Evolutionary conservation across 2,888 invertebrate genomes (phyloP).

Genomic region (Hyalella azteca): DNA sequence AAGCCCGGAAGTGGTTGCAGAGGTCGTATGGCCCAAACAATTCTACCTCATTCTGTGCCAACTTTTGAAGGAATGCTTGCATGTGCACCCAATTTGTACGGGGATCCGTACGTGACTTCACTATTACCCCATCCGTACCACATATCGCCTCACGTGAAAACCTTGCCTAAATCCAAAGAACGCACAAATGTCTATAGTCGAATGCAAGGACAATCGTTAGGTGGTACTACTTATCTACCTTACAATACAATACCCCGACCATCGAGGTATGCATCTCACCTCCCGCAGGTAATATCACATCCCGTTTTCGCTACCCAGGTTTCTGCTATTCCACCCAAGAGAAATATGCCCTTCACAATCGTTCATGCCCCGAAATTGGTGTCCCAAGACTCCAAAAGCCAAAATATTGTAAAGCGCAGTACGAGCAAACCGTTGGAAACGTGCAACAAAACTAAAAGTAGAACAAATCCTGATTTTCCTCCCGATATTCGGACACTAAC

Average conservation of each 20-base stretch:
- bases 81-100: not conserved
- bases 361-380: not conserved
- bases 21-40: not conserved
- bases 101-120: not conserved
- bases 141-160: slow-evolving; percentile 8
- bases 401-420: not conserved
- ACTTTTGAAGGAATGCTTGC: not conserved
- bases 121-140: slow-evolving; percentile 5
- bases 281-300: not conserved
- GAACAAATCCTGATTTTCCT: slow-evolving; percentile 1
- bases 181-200: slow-evolving; percentile 2
- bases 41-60: slow-evolving; percentile 4
- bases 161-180: not conserved
- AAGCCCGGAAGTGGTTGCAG: slow-evolving; percentile 30
- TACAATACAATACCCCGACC: slow-evolving; percentile 27
- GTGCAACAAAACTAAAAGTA: not conserved
- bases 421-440: not conserved
- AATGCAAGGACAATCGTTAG: slow-evolving; percentile 11
- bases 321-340: not conserved
- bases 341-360: not conserved
- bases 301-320: not conserved
- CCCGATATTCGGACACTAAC: slow-evolving; percentile 16
- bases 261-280: not conserved
- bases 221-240: not conserved
- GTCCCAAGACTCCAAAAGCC: not conserved